Percentiles rank a stretch among this genome's conserved stretches.
These are phyloP conservation scores for Gallinago nigripennis DNA, from an alignment of 2,797 vertebrate genomes.

Conservation along the genomic window DNA sequence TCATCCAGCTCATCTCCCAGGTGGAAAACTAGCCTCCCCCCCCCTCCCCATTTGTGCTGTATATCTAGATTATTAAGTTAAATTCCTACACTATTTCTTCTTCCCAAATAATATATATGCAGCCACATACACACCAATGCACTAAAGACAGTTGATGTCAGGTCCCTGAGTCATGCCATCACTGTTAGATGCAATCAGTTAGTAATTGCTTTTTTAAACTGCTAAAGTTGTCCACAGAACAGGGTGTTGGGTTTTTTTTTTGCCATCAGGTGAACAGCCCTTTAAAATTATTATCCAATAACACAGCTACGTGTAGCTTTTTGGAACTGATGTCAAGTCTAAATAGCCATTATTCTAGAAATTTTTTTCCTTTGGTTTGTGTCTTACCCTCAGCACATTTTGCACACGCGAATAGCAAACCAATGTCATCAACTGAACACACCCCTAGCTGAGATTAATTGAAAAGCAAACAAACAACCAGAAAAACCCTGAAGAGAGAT, in stretches of 20 bases:
- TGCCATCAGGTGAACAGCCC: not conserved
- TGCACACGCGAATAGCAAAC: not conserved
- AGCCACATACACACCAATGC: not conserved
- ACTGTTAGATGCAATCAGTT: not conserved
- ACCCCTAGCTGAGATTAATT: conserved; percentile 46
- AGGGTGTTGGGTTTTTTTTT: not conserved
- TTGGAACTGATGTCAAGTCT: not conserved
- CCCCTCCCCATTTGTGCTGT: not conserved
- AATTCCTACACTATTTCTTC: not conserved
- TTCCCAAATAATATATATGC: not conserved
- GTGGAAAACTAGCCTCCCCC: not conserved
- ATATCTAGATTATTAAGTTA: not conserved
- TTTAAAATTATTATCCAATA: not conserved
- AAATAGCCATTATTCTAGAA: not conserved
- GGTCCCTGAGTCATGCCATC: not conserved
- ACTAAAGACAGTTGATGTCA: not conserved
- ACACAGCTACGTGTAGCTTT: not conserved
- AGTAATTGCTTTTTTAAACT: not conserved
- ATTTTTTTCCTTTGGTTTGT: not conserved
- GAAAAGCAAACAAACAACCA: conserved; percentile 61
- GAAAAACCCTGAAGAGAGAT: conserved; percentile 61
- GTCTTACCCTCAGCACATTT: not conserved
- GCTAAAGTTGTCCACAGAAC: not conserved
- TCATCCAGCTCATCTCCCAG: not conserved
- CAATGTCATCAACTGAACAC: not conserved